Evolutionary conservation across 2,797 vertebrate species (phyloP).

Genomic region (Cirrhinus mrigala): DNA sequence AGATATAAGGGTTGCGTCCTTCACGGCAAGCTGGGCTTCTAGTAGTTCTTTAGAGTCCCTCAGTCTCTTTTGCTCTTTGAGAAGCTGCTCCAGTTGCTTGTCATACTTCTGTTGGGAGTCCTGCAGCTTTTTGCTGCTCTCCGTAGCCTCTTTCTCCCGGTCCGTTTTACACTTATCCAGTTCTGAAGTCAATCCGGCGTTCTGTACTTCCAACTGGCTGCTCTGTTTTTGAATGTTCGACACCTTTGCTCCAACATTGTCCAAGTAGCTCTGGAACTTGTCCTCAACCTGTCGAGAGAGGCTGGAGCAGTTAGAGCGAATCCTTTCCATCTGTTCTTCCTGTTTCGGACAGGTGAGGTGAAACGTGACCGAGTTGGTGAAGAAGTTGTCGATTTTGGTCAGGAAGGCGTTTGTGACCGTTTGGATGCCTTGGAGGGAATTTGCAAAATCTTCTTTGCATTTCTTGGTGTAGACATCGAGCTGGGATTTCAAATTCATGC

Average conservation of each 20-base stretch:
- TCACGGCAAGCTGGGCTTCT: slow-evolving; percentile 62
- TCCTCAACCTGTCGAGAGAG: slow-evolving; percentile 78
- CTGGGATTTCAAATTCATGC: slow-evolving; percentile 67
- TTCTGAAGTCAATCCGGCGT: slow-evolving; percentile 59
- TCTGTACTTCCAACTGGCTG: slow-evolving; percentile 74
- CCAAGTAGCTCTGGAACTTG: slow-evolving; percentile 80
- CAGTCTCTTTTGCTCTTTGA: slow-evolving; percentile 73
- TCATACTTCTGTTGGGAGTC: slow-evolving; percentile 69
- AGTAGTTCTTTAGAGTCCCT: slow-evolving; percentile 68
- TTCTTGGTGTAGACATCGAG: slow-evolving; percentile 72
- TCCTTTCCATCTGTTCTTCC: slow-evolving; percentile 74
- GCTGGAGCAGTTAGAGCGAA: slow-evolving; percentile 78
- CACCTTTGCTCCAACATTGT: slow-evolving; percentile 76
- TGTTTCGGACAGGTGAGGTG: slow-evolving; percentile 79
- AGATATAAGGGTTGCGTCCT: slow-evolving; percentile 31
- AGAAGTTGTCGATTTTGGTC: slow-evolving; percentile 72
- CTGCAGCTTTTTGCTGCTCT: slow-evolving; percentile 50
- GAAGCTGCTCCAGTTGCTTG: slow-evolving; percentile 68
- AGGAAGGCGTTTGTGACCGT: slow-evolving; percentile 71
- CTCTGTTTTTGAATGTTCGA: slow-evolving; percentile 71
- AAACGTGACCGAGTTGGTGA: slow-evolving; percentile 78
- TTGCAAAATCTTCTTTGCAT: slow-evolving; percentile 76
- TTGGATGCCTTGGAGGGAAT: slow-evolving; percentile 72
- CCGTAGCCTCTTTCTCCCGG: not conserved
- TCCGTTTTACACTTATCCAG: slow-evolving; percentile 63